Evolutionary conservation across 1,140 invertebrate genomes (phyloP).

Genomic region (Hyposmocoma kahamanoa): DNA sequence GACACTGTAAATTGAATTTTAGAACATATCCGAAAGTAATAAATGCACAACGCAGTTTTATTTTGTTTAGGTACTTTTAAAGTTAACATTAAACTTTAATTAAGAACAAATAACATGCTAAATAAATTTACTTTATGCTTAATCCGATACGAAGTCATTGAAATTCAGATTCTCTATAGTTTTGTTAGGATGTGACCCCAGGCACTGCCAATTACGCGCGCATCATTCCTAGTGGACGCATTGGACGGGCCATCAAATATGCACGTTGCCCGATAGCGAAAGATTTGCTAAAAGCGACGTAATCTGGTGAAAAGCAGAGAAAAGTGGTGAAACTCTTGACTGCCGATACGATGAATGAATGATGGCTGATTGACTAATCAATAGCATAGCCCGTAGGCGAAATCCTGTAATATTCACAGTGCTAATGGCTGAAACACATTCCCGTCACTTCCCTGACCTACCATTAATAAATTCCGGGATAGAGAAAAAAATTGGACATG

Average conservation of each 20-base stretch:
- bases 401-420: constrained; percentile 23
- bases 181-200: no score
- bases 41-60: no score
- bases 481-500: no score
- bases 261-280: constrained; percentile 32
- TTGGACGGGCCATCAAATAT: constrained; percentile 42
- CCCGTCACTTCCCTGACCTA: neutral
- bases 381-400: constrained; percentile 43
- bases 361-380: constrained; percentile 50
- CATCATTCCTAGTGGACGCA: constrained; percentile 53
- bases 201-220: constrained; percentile 47
- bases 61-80: no score
- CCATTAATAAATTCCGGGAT: no score
- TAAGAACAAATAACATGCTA: no score
- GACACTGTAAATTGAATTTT: no score
- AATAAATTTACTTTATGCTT: no score
- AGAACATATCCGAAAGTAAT: no score
- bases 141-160: no score
- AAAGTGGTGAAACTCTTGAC: constrained; percentile 33
- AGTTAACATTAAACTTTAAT: no score
- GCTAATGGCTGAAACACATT: constrained; percentile 34
- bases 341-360: constrained; percentile 51
- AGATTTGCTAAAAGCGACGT: constrained; percentile 25
- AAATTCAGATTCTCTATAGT: no score
- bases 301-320: constrained; percentile 28